Conservation (phyloP, 2,797 vertebrate genomes). For the Sebastes oblongus region DNA sequence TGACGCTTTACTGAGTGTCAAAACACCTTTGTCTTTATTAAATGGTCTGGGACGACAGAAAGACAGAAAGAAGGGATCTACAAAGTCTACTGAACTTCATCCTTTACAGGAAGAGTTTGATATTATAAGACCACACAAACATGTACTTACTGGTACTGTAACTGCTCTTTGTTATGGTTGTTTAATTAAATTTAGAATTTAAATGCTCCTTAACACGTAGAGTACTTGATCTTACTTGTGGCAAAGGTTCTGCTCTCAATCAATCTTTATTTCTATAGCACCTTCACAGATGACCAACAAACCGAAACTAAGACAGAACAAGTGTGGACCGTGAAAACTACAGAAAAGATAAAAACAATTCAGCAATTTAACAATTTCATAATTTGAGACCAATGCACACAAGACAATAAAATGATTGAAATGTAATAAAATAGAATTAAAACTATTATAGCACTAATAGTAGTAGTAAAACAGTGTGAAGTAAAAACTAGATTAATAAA, state of each 20-base stretch:
- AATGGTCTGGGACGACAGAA: not conserved
- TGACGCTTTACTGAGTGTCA: not conserved
- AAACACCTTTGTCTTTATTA: not conserved
- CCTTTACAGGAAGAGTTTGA: not conserved
- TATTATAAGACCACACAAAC: not conserved
- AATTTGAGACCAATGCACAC: too few species aligned
- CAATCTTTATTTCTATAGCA: too few species aligned
- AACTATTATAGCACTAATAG: too few species aligned
- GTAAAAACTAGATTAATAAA: too few species aligned
- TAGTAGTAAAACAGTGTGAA: too few species aligned
- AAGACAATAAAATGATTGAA: too few species aligned
- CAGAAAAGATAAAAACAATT: rapidly evolving
- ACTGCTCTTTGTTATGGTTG: not conserved
- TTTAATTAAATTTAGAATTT: not conserved
- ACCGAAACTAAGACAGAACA: too few species aligned
- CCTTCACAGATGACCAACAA: too few species aligned
- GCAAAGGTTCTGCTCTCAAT: not conserved
- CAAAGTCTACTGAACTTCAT: not conserved
- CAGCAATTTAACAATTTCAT: too few species aligned
- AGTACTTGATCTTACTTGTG: not conserved
- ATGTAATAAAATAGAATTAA: too few species aligned
- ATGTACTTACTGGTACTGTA: not conserved
- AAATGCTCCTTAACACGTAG: not conserved
- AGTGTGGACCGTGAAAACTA: too few species aligned
- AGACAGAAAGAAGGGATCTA: not conserved